These are phyloP conservation scores for Ochropleura plecta DNA, from an alignment of 2,888 invertebrate species.

Conservation along the genomic window DNA sequence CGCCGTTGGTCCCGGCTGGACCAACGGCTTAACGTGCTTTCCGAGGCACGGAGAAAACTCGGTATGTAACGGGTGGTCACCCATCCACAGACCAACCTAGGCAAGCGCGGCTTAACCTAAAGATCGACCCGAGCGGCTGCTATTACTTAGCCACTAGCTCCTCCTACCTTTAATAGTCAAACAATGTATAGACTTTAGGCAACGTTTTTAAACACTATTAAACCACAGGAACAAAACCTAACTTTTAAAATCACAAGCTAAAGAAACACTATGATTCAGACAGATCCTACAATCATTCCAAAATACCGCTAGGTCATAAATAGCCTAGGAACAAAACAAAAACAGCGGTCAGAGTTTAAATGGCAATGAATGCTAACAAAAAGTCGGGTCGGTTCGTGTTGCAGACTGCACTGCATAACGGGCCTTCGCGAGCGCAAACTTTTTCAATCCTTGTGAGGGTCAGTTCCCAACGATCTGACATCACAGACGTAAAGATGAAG, in stretches of 20 bases:
- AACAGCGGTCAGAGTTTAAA: slow-evolving; percentile 39
- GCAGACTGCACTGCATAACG: slow-evolving; percentile 55
- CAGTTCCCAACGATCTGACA: slow-evolving; percentile 53
- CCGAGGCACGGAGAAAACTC: too few relatives aligned
- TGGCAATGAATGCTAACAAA: slow-evolving; percentile 34
- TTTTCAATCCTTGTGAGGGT: slow-evolving; percentile 51
- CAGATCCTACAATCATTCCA: not conserved
- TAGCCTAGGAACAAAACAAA: slow-evolving; percentile 23
- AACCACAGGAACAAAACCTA: not conserved
- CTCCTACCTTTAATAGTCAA: too few relatives aligned
- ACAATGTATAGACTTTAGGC: not conserved
- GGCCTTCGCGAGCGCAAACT: slow-evolving; percentile 45
- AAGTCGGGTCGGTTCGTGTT: slow-evolving; percentile 19
- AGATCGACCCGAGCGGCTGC: too few relatives aligned
- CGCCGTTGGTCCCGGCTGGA: too few relatives aligned
- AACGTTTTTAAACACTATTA: not conserved
- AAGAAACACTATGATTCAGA: not conserved
- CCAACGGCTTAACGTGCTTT: too few relatives aligned
- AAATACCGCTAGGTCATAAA: slow-evolving; percentile 31
- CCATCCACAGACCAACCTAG: too few relatives aligned
- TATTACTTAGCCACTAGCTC: too few relatives aligned
- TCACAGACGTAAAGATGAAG: slow-evolving; percentile 71
- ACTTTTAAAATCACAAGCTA: not conserved
- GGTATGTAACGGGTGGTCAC: too few relatives aligned
- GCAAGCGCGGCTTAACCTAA: too few relatives aligned